Evolutionary conservation across 2,113 vertebrate species (phyloP).

Genomic region (Engystomops pustulosus): DNA sequence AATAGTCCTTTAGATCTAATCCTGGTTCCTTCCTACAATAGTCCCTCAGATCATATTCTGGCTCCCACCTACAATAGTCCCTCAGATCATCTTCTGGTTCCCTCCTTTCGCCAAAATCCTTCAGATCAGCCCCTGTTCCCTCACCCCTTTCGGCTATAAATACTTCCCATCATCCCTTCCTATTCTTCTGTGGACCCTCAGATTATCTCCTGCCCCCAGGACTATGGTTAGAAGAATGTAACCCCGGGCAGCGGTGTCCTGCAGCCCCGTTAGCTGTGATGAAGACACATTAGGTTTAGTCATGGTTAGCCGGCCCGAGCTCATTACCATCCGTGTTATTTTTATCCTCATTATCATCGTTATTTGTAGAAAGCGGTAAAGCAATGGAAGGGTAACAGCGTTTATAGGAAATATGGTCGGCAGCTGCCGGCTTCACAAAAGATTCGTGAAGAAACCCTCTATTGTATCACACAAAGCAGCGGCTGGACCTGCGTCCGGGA

Average conservation of each 20-base stretch:
- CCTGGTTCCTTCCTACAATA: too few species aligned
- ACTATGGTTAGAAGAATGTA: not conserved
- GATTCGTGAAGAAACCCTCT: not conserved
- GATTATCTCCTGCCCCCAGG: not conserved
- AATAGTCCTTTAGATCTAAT: too few species aligned
- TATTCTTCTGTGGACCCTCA: not conserved
- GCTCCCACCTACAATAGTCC: not conserved
- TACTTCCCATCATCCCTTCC: too few species aligned
- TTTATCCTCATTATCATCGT: slow-evolving; percentile 19
- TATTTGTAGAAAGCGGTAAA: not conserved
- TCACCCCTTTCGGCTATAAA: too few species aligned
- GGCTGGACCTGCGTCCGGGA: not conserved
- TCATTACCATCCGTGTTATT: not conserved
- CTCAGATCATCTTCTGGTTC: not conserved
- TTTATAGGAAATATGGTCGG: not conserved
- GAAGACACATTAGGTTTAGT: not conserved
- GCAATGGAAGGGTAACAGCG: not conserved
- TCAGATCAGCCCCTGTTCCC: not conserved
- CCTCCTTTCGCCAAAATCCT: not conserved
- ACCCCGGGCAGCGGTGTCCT: not conserved
- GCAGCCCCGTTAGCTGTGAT: too few species aligned
- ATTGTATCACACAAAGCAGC: not conserved
- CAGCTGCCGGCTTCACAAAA: slow-evolving; percentile 15
- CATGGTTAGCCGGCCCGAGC: not conserved
- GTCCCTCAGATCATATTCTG: too few species aligned